A percentile compares a stretch with the other conserved stretches of the same genome.
Evolutionary conservation across 2,113 vertebrate genomes (phyloP).

Genomic region (Carassius carassius): DNA sequence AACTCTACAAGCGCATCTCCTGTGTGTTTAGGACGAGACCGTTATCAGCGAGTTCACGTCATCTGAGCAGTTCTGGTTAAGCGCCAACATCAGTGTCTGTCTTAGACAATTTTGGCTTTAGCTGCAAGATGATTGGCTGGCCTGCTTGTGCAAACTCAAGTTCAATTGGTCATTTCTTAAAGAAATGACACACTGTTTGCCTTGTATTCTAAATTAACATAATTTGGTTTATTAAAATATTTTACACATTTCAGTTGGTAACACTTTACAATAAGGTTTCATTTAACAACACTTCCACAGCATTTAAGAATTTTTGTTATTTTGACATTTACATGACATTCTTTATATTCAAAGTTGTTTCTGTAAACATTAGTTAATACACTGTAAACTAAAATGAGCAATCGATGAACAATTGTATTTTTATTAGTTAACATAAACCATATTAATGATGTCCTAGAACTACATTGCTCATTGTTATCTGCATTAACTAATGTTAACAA

Average conservation of each 20-base stretch:
- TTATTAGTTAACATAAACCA: not conserved
- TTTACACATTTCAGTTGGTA: not conserved
- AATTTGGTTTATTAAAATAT: not conserved
- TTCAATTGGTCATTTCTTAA: constrained; percentile 3
- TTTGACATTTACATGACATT: not conserved
- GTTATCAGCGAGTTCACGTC: constrained; percentile 76
- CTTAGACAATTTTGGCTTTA: not conserved
- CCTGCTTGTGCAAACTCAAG: not conserved
- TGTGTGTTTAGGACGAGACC: constrained; percentile 85
- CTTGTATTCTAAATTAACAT: not conserved
- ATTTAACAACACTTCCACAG: not conserved
- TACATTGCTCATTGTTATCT: not conserved
- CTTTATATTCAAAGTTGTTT: not conserved
- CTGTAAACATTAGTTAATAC: no score
- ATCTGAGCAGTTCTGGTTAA: constrained; percentile 92
- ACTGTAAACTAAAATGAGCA: not conserved
- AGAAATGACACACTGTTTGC: not conserved
- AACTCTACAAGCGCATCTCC: constrained; percentile 43
- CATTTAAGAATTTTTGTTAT: not conserved
- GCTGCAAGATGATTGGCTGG: constrained; percentile 16
- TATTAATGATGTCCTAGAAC: not conserved
- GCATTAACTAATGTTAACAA: not conserved
- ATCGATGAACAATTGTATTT: not conserved
- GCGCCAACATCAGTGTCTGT: constrained; percentile 53
- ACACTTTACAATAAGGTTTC: not conserved